These are phyloP conservation scores for Chironomus tentans DNA, from an alignment of 2,888 invertebrate species.

Conservation along the genomic window DNA sequence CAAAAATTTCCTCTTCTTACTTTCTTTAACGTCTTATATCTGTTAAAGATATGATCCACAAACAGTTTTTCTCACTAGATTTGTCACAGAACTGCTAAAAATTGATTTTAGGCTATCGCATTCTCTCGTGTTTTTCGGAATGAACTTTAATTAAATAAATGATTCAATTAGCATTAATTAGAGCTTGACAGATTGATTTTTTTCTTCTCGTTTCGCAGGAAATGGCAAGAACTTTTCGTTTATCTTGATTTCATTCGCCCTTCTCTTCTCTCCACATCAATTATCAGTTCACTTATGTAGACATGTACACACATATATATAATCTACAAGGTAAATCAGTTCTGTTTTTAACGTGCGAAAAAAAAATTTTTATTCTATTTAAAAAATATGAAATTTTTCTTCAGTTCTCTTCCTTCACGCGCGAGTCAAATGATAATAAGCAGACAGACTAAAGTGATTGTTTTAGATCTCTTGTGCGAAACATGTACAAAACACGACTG, in stretches of 20 bases:
- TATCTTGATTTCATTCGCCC: neutral
- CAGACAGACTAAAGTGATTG: neutral
- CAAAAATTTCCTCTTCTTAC: neutral
- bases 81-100: neutral
- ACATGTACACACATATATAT: no score
- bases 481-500: neutral
- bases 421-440: neutral
- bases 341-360: no score
- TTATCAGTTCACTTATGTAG: no score
- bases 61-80: neutral
- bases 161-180: slow-evolving; percentile 12
- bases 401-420: neutral
- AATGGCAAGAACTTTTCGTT: neutral
- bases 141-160: neutral
- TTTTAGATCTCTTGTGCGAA: neutral
- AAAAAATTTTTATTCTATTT: neutral
- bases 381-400: neutral
- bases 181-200: slow-evolving; percentile 8
- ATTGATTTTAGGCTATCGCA: neutral
- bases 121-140: neutral
- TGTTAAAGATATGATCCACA: neutral
- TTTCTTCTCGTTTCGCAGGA: neutral
- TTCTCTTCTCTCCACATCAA: no score
- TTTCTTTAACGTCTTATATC: neutral
- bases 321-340: no score